Evolutionary conservation across 1,140 invertebrate species (phyloP).

Genomic region (Zaprionus vittiger): DNA sequence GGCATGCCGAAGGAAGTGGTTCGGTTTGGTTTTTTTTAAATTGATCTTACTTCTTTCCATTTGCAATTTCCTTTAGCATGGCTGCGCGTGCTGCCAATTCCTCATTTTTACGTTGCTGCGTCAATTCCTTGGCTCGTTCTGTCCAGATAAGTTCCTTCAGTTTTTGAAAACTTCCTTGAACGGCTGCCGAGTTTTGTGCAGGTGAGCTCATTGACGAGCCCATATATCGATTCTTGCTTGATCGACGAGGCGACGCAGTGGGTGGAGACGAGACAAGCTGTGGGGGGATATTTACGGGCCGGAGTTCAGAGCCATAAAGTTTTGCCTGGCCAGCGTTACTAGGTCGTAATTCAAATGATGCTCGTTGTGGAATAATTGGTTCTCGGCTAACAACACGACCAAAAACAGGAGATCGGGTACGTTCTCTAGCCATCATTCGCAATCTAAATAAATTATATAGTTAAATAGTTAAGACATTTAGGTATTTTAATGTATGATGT

Average conservation of each 20-base stretch:
- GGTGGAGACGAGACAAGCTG: background rate
- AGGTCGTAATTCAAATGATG: slow-evolving; percentile 50
- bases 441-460: slow-evolving; percentile 30
- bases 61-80: slow-evolving; percentile 86
- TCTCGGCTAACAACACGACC: slow-evolving; percentile 87
- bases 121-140: slow-evolving; percentile 88
- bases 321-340: slow-evolving; percentile 37
- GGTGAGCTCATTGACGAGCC: slow-evolving; percentile 55
- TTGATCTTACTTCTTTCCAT: slow-evolving; percentile 80
- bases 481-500: slow-evolving; percentile 6
- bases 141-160: slow-evolving; percentile 87
- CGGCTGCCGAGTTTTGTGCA: slow-evolving; percentile 77
- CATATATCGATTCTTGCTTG: slow-evolving; percentile 67
- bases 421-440: slow-evolving; percentile 59
- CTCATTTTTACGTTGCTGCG: slow-evolving; percentile 87
- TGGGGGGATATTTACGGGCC: slow-evolving; percentile 30
- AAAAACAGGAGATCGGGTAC: slow-evolving; percentile 85
- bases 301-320: slow-evolving; percentile 60
- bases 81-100: slow-evolving; percentile 87
- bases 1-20: background rate
- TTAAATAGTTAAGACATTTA: background rate
- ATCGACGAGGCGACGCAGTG: slow-evolving; percentile 42
- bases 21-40: background rate
- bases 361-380: slow-evolving; percentile 71
- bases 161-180: slow-evolving; percentile 88